These are phyloP conservation scores for Drosophila erecta DNA, from an alignment of 1,140 invertebrate species.

Conservation along the genomic window DNA sequence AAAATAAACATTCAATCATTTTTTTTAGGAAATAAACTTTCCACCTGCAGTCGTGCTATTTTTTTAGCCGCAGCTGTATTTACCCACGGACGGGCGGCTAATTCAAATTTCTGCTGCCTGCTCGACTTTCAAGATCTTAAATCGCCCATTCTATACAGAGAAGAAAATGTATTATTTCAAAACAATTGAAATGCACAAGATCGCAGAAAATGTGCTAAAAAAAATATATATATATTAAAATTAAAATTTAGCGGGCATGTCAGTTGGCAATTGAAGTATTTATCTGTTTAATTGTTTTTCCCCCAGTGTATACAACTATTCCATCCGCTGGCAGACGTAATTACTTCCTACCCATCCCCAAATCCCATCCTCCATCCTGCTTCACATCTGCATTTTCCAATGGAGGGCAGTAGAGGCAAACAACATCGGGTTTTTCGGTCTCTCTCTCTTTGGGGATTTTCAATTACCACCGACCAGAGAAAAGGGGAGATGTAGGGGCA, in stretches of 20 bases:
- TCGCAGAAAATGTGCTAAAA: too few species aligned
- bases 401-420: constrained; percentile 56
- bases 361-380: background rate
- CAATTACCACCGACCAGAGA: constrained; percentile 20
- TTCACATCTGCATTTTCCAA: constrained; percentile 45
- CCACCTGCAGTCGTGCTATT: too few species aligned
- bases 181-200: too few species aligned
- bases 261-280: too few species aligned
- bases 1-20: too few species aligned
- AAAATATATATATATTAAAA: too few species aligned
- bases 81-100: constrained; percentile 20
- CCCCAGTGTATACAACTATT: constrained; percentile 1
- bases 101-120: constrained; percentile 37
- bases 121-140: constrained; percentile 33
- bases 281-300: background rate
- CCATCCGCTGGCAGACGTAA: constrained; percentile 49
- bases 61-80: too few species aligned
- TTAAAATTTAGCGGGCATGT: too few species aligned
- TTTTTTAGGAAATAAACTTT: too few species aligned
- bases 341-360: constrained; percentile 45
- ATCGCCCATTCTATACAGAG: constrained; percentile 2
- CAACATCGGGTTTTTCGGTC: constrained; percentile 16
- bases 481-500: background rate
- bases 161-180: background rate
- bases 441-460: constrained; percentile 29